phyloP scores from a whole-genome alignment of 2,888 invertebrate species.

The Dermolepida albohirtum region DNA sequence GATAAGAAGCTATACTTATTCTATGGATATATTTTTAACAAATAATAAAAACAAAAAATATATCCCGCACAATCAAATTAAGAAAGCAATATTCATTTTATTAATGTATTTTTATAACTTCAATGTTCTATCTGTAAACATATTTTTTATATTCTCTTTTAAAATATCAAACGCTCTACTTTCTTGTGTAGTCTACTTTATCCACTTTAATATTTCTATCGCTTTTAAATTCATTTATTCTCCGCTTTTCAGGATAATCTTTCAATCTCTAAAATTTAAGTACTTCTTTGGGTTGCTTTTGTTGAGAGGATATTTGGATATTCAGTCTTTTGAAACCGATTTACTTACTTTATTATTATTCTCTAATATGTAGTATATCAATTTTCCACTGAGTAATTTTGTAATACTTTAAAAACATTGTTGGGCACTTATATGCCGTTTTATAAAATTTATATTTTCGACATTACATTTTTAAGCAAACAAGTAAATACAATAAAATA shows the following conservation, averaged over 20 bases:
- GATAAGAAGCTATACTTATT: no score
- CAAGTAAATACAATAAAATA: no score
- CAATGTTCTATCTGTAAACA: neutral
- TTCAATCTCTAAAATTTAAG: conserved; percentile 35
- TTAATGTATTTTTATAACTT: neutral
- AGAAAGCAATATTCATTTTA: no score
- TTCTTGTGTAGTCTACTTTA: conserved; percentile 16
- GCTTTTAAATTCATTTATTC: conserved; percentile 22
- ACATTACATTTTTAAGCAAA: no score
- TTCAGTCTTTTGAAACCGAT: conserved; percentile 6
- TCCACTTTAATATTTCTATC: conserved; percentile 26
- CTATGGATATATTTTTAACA: no score
- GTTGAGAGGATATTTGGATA: conserved; percentile 29
- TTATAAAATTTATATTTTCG: no score
- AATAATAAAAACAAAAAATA: no score
- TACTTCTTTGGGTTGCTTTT: conserved; percentile 29
- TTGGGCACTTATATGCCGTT: no score
- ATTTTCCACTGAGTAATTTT: conserved; percentile 16
- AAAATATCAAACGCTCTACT: neutral
- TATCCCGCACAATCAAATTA: no score
- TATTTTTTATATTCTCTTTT: neutral
- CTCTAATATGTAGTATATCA: conserved; percentile 7
- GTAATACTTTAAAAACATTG: neutral
- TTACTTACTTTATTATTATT: conserved; percentile 20
- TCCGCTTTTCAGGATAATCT: conserved; percentile 26